phyloP scores from a whole-genome alignment of 2,888 invertebrate species.

The Hirtodrosophila trivittata region DNA sequence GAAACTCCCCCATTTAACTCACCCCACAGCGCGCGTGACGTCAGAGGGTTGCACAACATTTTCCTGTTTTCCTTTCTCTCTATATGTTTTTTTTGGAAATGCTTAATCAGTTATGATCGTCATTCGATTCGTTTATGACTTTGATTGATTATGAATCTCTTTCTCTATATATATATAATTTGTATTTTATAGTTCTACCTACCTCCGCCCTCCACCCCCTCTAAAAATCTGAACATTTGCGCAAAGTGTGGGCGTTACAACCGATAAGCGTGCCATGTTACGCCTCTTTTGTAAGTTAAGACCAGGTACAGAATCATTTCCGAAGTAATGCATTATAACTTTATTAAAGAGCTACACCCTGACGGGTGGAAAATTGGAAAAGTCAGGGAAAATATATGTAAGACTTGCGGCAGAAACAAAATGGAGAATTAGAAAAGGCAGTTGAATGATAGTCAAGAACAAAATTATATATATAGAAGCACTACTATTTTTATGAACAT shows the following conservation, averaged over 20 bases:
- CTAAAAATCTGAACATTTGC: slow-evolving; percentile 58
- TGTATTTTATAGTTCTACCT: slow-evolving; percentile 48
- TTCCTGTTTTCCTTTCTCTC: slow-evolving; percentile 14
- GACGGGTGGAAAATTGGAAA: too few relatives aligned
- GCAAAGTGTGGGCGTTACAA: slow-evolving; percentile 55
- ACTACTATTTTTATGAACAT: too few relatives aligned
- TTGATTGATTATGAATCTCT: slow-evolving; percentile 80
- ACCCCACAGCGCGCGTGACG: background rate
- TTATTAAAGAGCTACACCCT: slow-evolving; percentile 13
- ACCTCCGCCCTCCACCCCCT: background rate
- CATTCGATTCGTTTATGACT: slow-evolving; percentile 72
- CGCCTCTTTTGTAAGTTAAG: slow-evolving; percentile 44
- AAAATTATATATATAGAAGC: too few relatives aligned
- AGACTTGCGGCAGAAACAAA: too few relatives aligned
- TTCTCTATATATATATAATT: slow-evolving; percentile 43
- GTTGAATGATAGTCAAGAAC: too few relatives aligned
- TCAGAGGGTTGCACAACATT: slow-evolving; percentile 47
- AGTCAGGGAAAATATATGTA: background rate
- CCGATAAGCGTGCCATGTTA: slow-evolving; percentile 38
- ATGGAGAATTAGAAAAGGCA: too few relatives aligned
- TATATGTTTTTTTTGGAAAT: slow-evolving; percentile 32
- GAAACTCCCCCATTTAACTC: too few relatives aligned
- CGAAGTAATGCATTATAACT: slow-evolving; percentile 8
- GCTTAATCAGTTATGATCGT: slow-evolving; percentile 58
- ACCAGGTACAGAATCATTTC: slow-evolving; percentile 5